A percentile compares a stretch with the other conserved stretches of the same genome.
Conservation (phyloP, 1,140 invertebrate genomes). For the Drosophila punjabiensis region DNA sequence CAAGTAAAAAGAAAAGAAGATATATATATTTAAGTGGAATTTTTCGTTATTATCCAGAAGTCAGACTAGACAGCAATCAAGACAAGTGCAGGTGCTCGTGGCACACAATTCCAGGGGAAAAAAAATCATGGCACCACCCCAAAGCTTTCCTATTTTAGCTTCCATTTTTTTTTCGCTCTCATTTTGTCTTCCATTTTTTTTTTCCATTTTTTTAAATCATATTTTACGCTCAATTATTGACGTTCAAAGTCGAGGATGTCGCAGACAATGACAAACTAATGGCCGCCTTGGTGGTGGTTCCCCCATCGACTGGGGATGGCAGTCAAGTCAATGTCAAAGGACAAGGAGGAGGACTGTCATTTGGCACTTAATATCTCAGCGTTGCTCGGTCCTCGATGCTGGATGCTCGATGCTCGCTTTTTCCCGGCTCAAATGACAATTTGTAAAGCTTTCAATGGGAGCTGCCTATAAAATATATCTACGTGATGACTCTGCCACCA, state of each 20-base stretch:
- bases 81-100: conserved; percentile 64
- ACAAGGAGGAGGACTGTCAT: conserved; percentile 54
- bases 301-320: conserved; percentile 5
- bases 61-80: conserved; percentile 63
- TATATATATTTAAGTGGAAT: conserved; percentile 20
- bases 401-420: conserved; percentile 4
- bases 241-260: conserved; percentile 71
- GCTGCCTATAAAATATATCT: conserved; percentile 68
- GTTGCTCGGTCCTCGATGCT: conserved; percentile 9
- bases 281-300: conserved; percentile 23
- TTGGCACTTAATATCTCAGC: conserved; percentile 71
- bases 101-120: not conserved
- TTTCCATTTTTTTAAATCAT: conserved; percentile 67
- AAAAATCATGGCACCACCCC: not conserved
- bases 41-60: conserved; percentile 31
- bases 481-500: conserved; percentile 12
- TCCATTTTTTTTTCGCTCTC: conserved; percentile 22
- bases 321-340: conserved; percentile 59
- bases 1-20: not conserved
- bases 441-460: conserved; percentile 78
- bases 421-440: conserved; percentile 74
- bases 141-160: not conserved
- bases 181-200: not conserved
- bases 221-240: conserved; percentile 83
- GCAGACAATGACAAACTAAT: conserved; percentile 82